Evolutionary conservation across 2,888 invertebrate species (phyloP).

Genomic region (Poecilobothrus nobilitatus): DNA sequence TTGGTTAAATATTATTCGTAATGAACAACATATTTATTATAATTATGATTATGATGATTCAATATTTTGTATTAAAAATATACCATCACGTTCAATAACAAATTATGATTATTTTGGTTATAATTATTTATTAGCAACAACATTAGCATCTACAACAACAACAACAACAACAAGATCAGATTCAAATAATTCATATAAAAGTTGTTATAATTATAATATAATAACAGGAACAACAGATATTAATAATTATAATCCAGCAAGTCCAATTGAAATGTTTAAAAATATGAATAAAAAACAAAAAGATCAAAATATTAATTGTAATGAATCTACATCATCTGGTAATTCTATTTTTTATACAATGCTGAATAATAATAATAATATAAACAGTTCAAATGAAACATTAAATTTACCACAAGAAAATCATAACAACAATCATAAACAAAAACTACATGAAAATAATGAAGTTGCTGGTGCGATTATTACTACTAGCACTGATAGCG

Average conservation of each 20-base stretch:
- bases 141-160: not conserved
- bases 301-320: not conserved
- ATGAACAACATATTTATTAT: slow-evolving; percentile 35
- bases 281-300: not conserved
- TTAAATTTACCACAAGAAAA: too few species aligned
- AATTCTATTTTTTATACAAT: not conserved
- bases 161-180: not conserved
- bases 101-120: slow-evolving; percentile 23
- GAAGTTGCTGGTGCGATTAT: not conserved
- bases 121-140: slow-evolving; percentile 1
- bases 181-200: slow-evolving; percentile 4
- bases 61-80: slow-evolving; percentile 36
- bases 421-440: too few species aligned
- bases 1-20: slow-evolving; percentile 39
- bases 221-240: not conserved
- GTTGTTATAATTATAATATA: not conserved
- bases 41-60: slow-evolving; percentile 29
- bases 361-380: not conserved
- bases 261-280: not conserved
- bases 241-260: not conserved
- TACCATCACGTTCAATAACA: slow-evolving; percentile 30
- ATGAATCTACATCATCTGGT: not conserved
- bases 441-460: not conserved
- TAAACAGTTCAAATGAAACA: too few species aligned
- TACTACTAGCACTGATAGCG: not conserved